A percentile compares a stretch with the other conserved stretches of the same genome.
phyloP scores from a whole-genome alignment of 2,888 invertebrate genomes.

The Molorchus minor region DNA sequence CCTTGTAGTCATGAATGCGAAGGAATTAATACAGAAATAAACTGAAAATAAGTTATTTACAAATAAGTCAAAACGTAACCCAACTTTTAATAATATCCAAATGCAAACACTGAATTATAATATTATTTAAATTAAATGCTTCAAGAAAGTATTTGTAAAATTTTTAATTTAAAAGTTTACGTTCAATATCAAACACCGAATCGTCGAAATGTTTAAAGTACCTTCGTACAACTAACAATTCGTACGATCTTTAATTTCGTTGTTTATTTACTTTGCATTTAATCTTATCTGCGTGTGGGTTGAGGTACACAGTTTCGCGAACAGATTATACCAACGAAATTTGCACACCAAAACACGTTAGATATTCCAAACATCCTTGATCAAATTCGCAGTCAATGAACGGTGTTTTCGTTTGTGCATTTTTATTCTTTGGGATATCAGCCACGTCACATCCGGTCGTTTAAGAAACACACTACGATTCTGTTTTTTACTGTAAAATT shows the following conservation, averaged over 20 bases:
- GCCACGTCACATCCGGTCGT: neutral
- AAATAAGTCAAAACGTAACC: no score
- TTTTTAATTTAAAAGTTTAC: neutral
- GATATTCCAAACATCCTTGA: neutral
- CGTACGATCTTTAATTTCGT: neutral
- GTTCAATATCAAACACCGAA: neutral
- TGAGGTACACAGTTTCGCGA: neutral
- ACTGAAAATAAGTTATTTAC: no score
- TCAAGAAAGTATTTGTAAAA: neutral
- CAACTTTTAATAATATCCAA: neutral
- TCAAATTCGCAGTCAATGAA: slow-evolving; percentile 1
- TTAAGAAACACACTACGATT: no score
- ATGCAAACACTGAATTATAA: neutral
- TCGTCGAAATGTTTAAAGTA: neutral
- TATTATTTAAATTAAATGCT: no score
- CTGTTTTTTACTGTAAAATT: no score
- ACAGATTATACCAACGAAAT: neutral
- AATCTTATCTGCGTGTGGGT: neutral
- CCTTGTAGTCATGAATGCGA: no score
- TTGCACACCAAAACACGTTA: neutral
- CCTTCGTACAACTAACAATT: neutral
- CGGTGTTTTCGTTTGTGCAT: neutral
- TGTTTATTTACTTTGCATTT: neutral
- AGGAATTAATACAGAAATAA: no score
- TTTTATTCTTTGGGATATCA: neutral